Conservation (phyloP, 2,113 vertebrate genomes). For the Tragulus kanchil region DNA sequence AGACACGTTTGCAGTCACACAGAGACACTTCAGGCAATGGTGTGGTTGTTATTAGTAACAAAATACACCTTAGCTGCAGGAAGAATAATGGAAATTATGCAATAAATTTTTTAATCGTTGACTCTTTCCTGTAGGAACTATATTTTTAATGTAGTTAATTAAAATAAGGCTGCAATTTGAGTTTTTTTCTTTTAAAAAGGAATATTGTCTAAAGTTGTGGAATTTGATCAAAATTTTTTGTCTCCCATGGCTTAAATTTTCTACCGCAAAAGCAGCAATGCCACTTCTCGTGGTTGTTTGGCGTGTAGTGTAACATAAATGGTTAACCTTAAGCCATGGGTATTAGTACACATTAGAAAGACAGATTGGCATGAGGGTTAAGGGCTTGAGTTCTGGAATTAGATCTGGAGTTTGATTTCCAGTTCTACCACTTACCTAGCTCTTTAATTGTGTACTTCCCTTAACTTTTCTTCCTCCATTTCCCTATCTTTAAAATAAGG, state of each 20-base stretch:
- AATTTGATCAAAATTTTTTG: slow-evolving; percentile 6
- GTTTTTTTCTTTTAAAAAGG: neutral
- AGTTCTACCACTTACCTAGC: neutral
- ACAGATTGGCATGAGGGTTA: neutral
- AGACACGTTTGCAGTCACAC: neutral
- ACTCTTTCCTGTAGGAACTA: neutral
- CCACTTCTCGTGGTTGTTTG: neutral
- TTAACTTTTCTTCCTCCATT: neutral
- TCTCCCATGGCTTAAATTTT: slow-evolving; percentile 60
- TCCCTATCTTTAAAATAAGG: slow-evolving; percentile 26
- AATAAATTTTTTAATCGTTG: neutral
- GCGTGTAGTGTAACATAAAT: neutral
- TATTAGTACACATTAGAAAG: neutral
- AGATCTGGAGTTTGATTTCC: neutral
- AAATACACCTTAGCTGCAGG: neutral
- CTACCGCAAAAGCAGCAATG: neutral
- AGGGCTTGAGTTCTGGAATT: neutral
- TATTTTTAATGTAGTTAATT: slow-evolving; percentile 42
- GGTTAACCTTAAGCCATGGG: neutral
- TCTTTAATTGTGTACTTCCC: neutral
- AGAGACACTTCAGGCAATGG: neutral
- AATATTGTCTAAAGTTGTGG: slow-evolving; percentile 21
- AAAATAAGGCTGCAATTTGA: slow-evolving; percentile 32
- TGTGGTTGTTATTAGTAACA: neutral
- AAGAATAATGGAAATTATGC: slow-evolving; percentile 15